These are phyloP conservation scores for Sitodiplosis mosellana DNA, from an alignment of 1,140 invertebrate species.

Conservation along the genomic window DNA sequence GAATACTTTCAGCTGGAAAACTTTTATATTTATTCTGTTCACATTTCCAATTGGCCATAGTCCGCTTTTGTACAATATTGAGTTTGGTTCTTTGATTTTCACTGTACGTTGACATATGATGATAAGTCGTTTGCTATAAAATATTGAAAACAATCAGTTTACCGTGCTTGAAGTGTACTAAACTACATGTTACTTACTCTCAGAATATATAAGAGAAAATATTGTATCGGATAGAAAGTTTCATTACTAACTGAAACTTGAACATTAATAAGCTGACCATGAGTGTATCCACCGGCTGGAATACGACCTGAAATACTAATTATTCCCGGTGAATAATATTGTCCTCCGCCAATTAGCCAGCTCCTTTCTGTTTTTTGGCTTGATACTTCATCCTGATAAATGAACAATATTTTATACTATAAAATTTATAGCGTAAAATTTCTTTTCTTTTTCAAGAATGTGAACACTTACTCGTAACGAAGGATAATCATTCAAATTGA, in stretches of 20 bases:
- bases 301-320: not conserved
- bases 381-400: too few species aligned
- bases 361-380: too few species aligned
- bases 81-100: too few species aligned
- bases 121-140: not conserved
- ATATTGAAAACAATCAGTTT: not conserved
- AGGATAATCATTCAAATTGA: not conserved
- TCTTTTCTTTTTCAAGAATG: too few species aligned
- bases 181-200: not conserved
- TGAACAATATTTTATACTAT: too few species aligned
- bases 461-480: not conserved
- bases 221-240: not conserved
- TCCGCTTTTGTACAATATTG: not conserved
- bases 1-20: not conserved
- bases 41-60: not conserved
- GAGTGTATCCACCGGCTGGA: not conserved
- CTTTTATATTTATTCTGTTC: not conserved
- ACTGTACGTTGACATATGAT: not conserved
- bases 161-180: not conserved
- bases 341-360: too few species aligned
- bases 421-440: too few species aligned
- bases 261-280: not conserved
- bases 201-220: not conserved
- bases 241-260: not conserved
- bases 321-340: too few species aligned